Conservation (phyloP, 2,797 vertebrate species). For the Pelodytes ibericus region DNA sequence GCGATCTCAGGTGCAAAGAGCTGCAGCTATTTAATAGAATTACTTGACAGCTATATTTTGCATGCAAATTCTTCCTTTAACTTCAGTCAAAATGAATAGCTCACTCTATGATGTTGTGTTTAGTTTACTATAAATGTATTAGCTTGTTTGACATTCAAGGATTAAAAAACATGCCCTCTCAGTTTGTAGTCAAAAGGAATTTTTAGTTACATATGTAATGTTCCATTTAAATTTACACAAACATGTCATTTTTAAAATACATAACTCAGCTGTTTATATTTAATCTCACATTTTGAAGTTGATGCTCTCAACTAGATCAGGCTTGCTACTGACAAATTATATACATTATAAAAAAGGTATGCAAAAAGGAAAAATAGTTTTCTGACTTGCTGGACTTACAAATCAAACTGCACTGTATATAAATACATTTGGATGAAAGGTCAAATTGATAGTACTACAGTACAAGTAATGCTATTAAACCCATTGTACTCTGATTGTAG, state of each 20-base stretch:
- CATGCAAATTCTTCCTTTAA: slow-evolving; percentile 20
- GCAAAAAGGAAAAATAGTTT: no score
- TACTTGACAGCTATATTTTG: slow-evolving; percentile 13
- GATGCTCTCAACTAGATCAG: no score
- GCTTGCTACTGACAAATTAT: no score
- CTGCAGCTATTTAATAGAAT: slow-evolving; percentile 2
- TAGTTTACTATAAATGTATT: slow-evolving; percentile 9
- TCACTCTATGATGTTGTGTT: slow-evolving; percentile 9
- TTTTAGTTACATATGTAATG: not conserved
- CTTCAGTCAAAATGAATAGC: slow-evolving; percentile 10
- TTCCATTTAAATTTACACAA: slow-evolving; percentile 2
- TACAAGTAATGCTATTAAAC: no score
- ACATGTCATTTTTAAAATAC: not conserved
- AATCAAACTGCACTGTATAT: no score
- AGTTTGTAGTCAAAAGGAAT: not conserved
- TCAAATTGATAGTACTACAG: no score
- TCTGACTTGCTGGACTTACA: no score
- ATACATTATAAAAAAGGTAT: no score
- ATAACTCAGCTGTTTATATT: not conserved
- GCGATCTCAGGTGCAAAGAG: not conserved
- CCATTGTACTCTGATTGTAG: no score
- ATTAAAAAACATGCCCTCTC: not conserved
- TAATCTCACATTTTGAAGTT: not conserved
- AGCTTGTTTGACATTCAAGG: not conserved
- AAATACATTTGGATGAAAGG: no score